Evolutionary conservation across 2,113 vertebrate species (phyloP).

Genomic region (Ardeotis arabs): DNA sequence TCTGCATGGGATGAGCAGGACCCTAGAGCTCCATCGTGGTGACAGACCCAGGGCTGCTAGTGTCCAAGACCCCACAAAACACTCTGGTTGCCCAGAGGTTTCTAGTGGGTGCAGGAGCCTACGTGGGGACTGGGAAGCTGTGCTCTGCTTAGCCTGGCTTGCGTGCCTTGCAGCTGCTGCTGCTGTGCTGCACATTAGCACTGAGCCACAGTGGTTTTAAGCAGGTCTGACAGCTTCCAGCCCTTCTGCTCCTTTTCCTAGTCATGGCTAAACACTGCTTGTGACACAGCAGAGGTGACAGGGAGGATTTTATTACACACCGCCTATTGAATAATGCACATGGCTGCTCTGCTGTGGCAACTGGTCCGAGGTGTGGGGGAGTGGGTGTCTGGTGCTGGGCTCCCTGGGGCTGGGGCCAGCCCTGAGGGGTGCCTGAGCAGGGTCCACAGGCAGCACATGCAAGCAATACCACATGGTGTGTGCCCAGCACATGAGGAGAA

Average conservation of each 20-base stretch:
- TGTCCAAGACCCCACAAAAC: neutral
- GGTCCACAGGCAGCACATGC: rapidly evolving
- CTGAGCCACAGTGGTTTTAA: neutral
- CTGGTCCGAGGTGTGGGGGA: rapidly evolving
- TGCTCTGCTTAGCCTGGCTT: neutral
- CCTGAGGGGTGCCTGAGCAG: neutral
- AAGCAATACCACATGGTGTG: rapidly evolving
- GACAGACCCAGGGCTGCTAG: neutral
- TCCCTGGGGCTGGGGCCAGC: neutral
- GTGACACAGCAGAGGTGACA: neutral
- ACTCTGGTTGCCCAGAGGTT: neutral
- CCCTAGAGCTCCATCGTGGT: neutral
- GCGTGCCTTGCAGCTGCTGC: neutral
- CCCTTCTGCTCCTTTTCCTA: constrained; percentile 1
- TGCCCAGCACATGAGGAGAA: neutral
- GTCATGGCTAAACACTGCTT: neutral
- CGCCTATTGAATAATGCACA: neutral
- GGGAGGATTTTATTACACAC: neutral
- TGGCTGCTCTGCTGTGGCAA: neutral
- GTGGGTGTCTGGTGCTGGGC: neutral
- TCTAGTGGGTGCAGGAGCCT: neutral
- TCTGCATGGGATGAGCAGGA: neutral
- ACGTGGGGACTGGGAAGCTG: neutral
- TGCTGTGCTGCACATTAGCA: neutral
- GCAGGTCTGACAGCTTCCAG: constrained; percentile 23